Base-by-base conservation (phyloP, 2,888 invertebrate species). In the Diarsia brunnea region DNA sequence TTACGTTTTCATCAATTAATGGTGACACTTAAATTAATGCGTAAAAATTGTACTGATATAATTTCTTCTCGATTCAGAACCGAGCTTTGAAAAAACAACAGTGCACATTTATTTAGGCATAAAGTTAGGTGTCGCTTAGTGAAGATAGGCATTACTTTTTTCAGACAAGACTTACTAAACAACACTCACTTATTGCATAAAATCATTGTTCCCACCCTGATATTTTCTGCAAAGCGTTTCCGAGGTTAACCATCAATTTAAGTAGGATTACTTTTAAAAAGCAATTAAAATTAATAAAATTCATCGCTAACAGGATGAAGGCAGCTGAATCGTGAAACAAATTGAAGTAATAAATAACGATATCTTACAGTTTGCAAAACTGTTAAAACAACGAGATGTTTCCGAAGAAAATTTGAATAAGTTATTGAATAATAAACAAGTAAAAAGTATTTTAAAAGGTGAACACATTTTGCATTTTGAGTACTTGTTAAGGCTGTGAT, bases 291-390 rank as follows among this genome's bases (percentile, higher is more conserved):
- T 73, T 83, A 82, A 71, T 73, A 78, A 69, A 55, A 74, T 64
- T 74, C 72, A 76, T 72, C 74, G 70, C 69, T 60, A 65, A 73
- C 69, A 68, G 64, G 78, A 85, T 69, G 61, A 77, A 69, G 70
- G 60, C 72, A 64, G 75, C 73, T 72, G 69, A 63, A 72, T 64
- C 58, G 66, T 45, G 24, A 58, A 73, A 81, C 47, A 73, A 85
- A 87, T 78, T 87, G 68, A 38, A 69, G 72, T 67, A 12, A 87
- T 85, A 81, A 85, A 87, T 85, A 85, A 84, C 51, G 73, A 55
- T 63, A 72, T 60, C 66, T 69, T 77, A 66, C 61, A 58, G 74
- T 64, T 68, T 71, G 27, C 47, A 5, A 71, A 65, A 69, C 68
- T 72, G 80, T 68, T 71, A 38, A 53, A 79, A 61, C 43, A 71